Base-by-base conservation (phyloP, 2,888 invertebrate species). In the Rhagophthalmus giganteus region DNA sequence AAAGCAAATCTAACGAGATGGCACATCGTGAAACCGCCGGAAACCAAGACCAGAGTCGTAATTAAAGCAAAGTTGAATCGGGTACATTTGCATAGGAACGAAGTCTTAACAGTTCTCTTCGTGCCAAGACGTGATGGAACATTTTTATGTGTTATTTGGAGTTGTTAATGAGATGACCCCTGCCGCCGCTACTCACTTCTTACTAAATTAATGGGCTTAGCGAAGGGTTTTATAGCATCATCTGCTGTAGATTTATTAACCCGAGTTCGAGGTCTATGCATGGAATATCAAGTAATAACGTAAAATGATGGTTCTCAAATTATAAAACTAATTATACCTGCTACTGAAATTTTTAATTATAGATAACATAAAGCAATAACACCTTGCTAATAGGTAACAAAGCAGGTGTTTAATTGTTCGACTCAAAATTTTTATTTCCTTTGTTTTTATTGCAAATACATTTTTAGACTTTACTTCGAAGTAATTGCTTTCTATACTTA, bases 81-180 rank as follows among this genome's bases (percentile, higher is more conserved):
- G 45, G 56, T 51, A 54, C 59, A 64, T 65, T 65, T 65, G 63
- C 66, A 66, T 66, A 60, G 58, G 57, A 61, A 59, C 55, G 56
- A 47, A 54, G 54, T 48, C 54, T 53, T 60, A 52, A 57, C 55
- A 48, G 53, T 54, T 38, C 54, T 54, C 41, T 38, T 47, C 57
- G 49, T 41, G 30, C 40, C 28, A 47, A 57, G 59, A 65, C 65
- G 65, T 65, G 67, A 64, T 63, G 63, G 57, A 64, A 66, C 66
- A 64, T 66, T 65, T 66, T 68, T 66, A 66, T 66, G 65, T 46
- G 62, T 65, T 62, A 64, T 65, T 65, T 60, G 55, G 57, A 60
- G 53, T 58, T 60, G 58, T 62, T 67, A 66, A 67, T 65, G 64
- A 61, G 61, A 62, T 61, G 64, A 65, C 64, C 64, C 59, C 54